Percentiles rank a stretch among this genome's conserved stretches.
phyloP scores from a whole-genome alignment of 64 coral and sea anemone species.

The Platygyra sinensis region DNA sequence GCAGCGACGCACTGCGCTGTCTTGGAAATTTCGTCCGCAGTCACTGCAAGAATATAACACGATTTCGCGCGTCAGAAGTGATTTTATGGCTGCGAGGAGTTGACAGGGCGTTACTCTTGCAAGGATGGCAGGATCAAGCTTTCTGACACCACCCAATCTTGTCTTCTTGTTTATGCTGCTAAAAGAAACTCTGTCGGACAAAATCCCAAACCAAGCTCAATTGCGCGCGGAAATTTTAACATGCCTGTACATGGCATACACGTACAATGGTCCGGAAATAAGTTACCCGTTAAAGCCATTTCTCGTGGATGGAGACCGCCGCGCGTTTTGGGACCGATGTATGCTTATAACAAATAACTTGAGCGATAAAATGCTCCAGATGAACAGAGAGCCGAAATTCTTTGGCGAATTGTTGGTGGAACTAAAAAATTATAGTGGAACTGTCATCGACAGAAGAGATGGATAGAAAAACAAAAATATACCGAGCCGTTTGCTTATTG shows the following conservation, averaged over 20 bases:
- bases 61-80: slow-evolving; percentile 83
- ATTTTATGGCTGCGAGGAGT: slow-evolving; percentile 94
- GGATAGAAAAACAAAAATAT: slow-evolving; percentile 41
- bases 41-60: slow-evolving; percentile 80
- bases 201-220: slow-evolving; percentile 65
- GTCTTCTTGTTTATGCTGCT: slow-evolving; percentile 93
- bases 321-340: slow-evolving; percentile 97
- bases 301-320: slow-evolving; percentile 86
- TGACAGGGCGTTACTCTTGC: slow-evolving; percentile 94
- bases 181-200: slow-evolving; percentile 89
- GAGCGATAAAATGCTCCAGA: slow-evolving; percentile 94
- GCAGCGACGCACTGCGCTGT: slow-evolving; percentile 88
- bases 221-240: slow-evolving; percentile 91
- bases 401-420: slow-evolving; percentile 93
- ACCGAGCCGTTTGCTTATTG: neutral
- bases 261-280: slow-evolving; percentile 98
- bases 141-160: slow-evolving; percentile 92
- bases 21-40: slow-evolving; percentile 93
- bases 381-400: slow-evolving; percentile 87
- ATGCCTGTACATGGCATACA: slow-evolving; percentile 96
- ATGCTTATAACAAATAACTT: slow-evolving; percentile 88
- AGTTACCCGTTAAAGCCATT: slow-evolving; percentile 99
- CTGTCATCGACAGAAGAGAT: slow-evolving; percentile 81
- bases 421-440: slow-evolving; percentile 71
- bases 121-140: slow-evolving; percentile 99